Evolutionary conservation across 2,797 vertebrate species (phyloP).

Genomic region (Manis javanica): DNA sequence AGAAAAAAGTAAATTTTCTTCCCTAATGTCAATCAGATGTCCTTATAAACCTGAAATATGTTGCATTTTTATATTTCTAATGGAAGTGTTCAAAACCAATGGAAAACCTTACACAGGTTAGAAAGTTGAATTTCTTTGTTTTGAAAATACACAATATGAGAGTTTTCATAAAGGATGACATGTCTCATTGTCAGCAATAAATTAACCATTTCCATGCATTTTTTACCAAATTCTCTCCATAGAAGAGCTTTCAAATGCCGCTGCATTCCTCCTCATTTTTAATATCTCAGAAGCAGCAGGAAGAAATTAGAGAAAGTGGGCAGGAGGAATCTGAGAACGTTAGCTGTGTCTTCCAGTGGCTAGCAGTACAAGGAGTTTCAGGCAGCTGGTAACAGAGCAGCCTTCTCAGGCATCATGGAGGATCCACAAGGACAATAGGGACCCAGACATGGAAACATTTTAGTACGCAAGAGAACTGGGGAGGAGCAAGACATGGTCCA

Average conservation of each 20-base stretch:
- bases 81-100: slow-evolving; percentile 34
- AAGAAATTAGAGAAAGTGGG: neutral
- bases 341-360: neutral
- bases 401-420: neutral
- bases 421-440: neutral
- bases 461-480: neutral
- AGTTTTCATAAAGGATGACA: slow-evolving; percentile 5
- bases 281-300: neutral
- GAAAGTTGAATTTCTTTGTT: slow-evolving; percentile 31
- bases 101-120: neutral
- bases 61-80: slow-evolving; percentile 39
- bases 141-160: neutral
- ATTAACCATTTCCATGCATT: neutral
- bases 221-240: neutral
- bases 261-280: neutral
- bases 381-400: neutral
- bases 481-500: neutral
- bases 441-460: neutral
- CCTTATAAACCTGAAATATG: slow-evolving; percentile 34
- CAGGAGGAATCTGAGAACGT: neutral
- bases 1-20: slow-evolving; percentile 49
- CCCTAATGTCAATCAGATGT: slow-evolving; percentile 5
- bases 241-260: neutral
- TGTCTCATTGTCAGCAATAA: slow-evolving; percentile 9
- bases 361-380: neutral